Conservation (phyloP, 2,888 invertebrate genomes). For the Troides helena region DNA sequence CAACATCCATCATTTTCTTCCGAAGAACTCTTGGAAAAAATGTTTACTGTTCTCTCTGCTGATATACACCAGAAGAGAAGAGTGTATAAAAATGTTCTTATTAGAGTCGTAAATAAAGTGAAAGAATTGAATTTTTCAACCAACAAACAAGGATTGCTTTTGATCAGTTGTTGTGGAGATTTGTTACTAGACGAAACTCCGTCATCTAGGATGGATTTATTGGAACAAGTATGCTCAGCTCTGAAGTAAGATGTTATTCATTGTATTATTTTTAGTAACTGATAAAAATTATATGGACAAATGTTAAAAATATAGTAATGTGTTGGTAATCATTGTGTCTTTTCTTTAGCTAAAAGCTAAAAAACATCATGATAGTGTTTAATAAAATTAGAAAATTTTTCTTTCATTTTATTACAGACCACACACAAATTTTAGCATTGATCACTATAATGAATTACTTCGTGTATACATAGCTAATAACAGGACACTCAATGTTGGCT, state of each 20-base stretch:
- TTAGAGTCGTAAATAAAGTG: slow-evolving; percentile 57
- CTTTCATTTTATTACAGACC: slow-evolving; percentile 44
- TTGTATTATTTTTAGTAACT: slow-evolving; percentile 6
- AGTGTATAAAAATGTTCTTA: slow-evolving; percentile 70
- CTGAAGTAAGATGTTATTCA: slow-evolving; percentile 56
- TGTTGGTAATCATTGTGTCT: too few species aligned
- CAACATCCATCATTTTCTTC: slow-evolving; percentile 35
- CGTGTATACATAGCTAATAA: slow-evolving; percentile 81
- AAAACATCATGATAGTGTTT: too few species aligned
- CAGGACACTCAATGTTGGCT: slow-evolving; percentile 58
- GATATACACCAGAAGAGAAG: slow-evolving; percentile 68
- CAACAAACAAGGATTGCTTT: slow-evolving; percentile 65
- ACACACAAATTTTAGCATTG: slow-evolving; percentile 63
- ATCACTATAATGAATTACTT: slow-evolving; percentile 80
- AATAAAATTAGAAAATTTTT: too few species aligned
- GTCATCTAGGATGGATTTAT: slow-evolving; percentile 67
- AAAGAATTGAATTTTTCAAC: slow-evolving; percentile 63
- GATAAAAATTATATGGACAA: neutral
- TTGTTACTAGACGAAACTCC: slow-evolving; percentile 74
- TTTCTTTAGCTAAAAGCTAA: too few species aligned
- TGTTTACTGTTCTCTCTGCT: slow-evolving; percentile 59
- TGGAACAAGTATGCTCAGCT: slow-evolving; percentile 77
- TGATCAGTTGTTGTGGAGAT: slow-evolving; percentile 80
- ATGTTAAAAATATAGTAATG: too few species aligned
- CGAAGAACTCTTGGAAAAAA: slow-evolving; percentile 64